Conservation (phyloP, 2,797 vertebrate species). For the Scarus forsteni region DNA sequence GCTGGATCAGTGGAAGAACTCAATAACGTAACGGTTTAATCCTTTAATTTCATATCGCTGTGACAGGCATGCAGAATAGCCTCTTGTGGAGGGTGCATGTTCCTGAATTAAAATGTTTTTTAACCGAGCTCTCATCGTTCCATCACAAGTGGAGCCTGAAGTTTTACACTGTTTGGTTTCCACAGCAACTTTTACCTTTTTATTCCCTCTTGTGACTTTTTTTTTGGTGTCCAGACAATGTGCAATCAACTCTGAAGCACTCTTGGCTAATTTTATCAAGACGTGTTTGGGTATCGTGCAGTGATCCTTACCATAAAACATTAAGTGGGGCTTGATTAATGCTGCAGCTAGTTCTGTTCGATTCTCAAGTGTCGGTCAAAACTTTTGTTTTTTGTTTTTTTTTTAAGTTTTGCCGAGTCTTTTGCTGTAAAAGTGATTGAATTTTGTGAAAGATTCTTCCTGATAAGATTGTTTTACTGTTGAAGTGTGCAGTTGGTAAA, state of each 20-base stretch:
- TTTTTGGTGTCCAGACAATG: conserved; percentile 36
- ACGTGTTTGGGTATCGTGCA: conserved; percentile 16
- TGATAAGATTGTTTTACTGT: not conserved
- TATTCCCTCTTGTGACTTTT: conserved; percentile 5
- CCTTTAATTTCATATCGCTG: conserved; percentile 30
- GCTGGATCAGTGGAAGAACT: conserved; percentile 20
- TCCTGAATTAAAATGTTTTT: conserved; percentile 48
- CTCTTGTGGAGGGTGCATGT: conserved; percentile 21
- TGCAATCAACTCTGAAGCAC: conserved; percentile 48
- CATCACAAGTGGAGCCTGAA: conserved; percentile 17
- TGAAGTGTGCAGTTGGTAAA: too few species aligned
- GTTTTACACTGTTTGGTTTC: conserved; percentile 32
- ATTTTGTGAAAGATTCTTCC: not conserved
- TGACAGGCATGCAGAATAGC: conserved; percentile 36
- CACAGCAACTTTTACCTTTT: conserved; percentile 35
- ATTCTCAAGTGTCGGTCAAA: conserved; percentile 1
- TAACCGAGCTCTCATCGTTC: conserved; percentile 2
- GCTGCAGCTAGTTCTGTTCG: not conserved
- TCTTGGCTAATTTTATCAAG: conserved; percentile 24
- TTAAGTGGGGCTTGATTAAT: conserved; percentile 23
- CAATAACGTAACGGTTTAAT: conserved; percentile 55
- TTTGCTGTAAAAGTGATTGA: not conserved
- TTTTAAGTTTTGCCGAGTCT: not conserved
- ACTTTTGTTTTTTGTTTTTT: conserved; percentile 1
- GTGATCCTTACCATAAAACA: not conserved